A percentile compares a stretch with the other conserved stretches of the same genome.
These are phyloP conservation scores for Physella acuta DNA, from an alignment of 1,140 invertebrate species.

Conservation along the genomic window DNA sequence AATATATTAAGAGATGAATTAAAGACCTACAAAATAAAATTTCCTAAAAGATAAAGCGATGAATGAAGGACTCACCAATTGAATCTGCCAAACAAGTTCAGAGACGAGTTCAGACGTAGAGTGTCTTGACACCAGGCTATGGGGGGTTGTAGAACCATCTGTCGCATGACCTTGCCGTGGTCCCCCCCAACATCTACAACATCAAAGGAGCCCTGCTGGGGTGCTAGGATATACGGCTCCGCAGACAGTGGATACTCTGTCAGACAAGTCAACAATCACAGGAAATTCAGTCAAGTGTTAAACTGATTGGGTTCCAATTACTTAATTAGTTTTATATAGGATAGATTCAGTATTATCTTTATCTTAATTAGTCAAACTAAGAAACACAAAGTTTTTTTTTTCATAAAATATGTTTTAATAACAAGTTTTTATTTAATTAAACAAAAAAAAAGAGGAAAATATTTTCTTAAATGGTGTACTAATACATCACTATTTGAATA, in stretches of 20 bases:
- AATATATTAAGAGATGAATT: no score
- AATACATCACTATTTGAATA: no score
- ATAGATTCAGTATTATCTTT: no score
- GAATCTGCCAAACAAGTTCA: conserved; percentile 31
- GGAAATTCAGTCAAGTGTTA: background rate
- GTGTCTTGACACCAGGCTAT: conserved; percentile 37
- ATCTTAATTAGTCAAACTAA: no score
- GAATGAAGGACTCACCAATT: conserved; percentile 32
- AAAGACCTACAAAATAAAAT: no score
- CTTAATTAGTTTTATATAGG: background rate
- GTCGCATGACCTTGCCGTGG: conserved; percentile 35
- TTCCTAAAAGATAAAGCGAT: no score
- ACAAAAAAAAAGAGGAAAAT: no score
- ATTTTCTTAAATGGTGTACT: no score
- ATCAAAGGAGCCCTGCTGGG: conserved; percentile 47
- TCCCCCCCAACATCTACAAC: conserved; percentile 22
- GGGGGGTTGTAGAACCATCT: conserved; percentile 37
- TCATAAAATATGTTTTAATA: no score
- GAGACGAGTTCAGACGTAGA: conserved; percentile 22
- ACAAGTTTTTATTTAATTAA: no score
- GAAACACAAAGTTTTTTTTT: no score
- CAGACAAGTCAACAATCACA: background rate
- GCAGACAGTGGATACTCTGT: conserved; percentile 34
- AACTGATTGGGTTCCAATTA: background rate
- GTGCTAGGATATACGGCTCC: conserved; percentile 44